Evolutionary conservation across 2,888 invertebrate genomes (phyloP), one percentile per base, ranked within the genome.

Genomic region (Parochlus steinenii): DNA sequence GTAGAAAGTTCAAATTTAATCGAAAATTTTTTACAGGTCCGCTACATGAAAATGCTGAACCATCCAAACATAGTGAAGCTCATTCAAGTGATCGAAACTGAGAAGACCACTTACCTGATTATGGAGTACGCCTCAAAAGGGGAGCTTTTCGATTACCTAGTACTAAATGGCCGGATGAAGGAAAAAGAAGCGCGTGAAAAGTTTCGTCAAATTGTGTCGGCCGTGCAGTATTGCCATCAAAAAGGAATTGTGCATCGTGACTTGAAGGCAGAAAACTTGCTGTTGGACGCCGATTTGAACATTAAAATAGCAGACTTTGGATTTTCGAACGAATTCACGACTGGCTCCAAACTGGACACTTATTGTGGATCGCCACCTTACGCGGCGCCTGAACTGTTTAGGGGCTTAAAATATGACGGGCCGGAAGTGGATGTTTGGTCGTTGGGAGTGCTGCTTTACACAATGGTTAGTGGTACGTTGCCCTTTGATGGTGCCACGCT

Each of bases 401-500:
- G 30, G 22, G 36, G 36, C 5, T 30, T 25, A 20, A 36, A 36
- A 18, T 36, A 36, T 12, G 36, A 36, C 18, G 36, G 36, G 6
- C 36, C 36, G 8, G 36, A 36, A 30, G 36, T 36, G 16, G 36
- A 36, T 30, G 36, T 36, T 30, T 36, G 36, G 36, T 36, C 36
- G 18, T 30, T 36, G 24, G 36, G 36, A 8, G 36, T 36, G 5
- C 29, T 36, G 18, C 30, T 36, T 12, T 36, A 36, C 19, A 36
- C 36, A 2, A 23, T 36, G n/a, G 36, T 36, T 6, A 36, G 36
- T 17, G 36, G 36, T 8, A 30, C 36, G 12, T 19, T 36, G n/a
- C 36, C 36, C 8, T 36, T 36, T 14, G 36, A 36, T 30, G 36
- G 36, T 7, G 25, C 27, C 22, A 36, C 36, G 12, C 16, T 36